Evolutionary conservation across 2,113 vertebrate species (phyloP), one percentile per base, ranked within the genome.

Genomic region (Tetrax tetrax): DNA sequence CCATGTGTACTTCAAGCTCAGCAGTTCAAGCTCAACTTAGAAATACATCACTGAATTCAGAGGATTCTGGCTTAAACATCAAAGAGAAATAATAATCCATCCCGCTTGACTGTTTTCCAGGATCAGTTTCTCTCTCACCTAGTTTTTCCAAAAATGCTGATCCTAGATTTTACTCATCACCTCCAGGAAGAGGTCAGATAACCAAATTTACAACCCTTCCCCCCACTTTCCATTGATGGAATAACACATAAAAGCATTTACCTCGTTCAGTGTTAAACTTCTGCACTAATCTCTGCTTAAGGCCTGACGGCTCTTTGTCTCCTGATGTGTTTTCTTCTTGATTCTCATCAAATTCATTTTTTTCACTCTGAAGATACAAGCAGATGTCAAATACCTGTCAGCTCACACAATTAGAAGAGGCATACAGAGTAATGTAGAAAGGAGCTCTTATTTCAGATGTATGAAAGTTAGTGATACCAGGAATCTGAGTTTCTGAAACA

Each of bases 291-390:
- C 98, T 98, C 77, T 97, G 97, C 86, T 97, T 98, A 81, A 99
- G 96, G 53, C 87, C 21, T 23, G 37, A n/a, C 66, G 59, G 0
- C 78, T 98, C 97, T 35, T 94, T 85, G 63, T 96, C 96, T 72
- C 97, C 97, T 35, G 93, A 97, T 38, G 92, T 38, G 35, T 83
- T 96, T 85, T 85, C 96, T 76, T 97, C 96, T n/a, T 97, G 98
- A 9, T 98, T 98, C 54, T 97, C 98, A 61, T 97, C 98, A 91
- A 97, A 98, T 74, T 98, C 99, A 97, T 97, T 98, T 97, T 98
- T 99, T 86, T 99, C 99, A 87, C 18, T 96, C 98, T 98, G 93
- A 78, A 93, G 87, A 84, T 21, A 89, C 2, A 86, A 60, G 92
- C 82, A 75, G 45, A 95, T 35, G 60, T 5, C 61, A 79, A 78